A percentile compares a stretch with the other conserved stretches of the same genome.
Conservation (phyloP, 2,113 vertebrate species). For the Bathybates hornii region DNA sequence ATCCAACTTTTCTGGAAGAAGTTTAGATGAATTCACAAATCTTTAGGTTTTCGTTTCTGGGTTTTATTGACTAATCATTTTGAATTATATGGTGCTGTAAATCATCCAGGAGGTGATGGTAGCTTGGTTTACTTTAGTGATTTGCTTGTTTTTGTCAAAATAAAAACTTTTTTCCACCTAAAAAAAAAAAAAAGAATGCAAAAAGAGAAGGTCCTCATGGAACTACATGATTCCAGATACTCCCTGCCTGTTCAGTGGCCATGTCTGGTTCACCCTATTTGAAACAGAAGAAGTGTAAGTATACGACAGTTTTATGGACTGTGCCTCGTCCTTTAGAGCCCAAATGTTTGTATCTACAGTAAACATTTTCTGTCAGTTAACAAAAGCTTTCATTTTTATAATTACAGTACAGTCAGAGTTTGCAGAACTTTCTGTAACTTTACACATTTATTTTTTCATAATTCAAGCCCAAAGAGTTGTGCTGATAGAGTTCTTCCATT, state of each 20-base stretch:
- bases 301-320: not conserved
- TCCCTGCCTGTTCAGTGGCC: not conserved
- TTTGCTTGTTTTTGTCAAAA: not conserved
- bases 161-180: not conserved
- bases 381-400: not conserved
- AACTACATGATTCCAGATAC: not conserved
- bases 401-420: not conserved
- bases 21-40: not conserved
- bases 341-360: not conserved
- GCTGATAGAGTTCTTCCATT: accelerated
- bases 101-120: not conserved
- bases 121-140: not conserved
- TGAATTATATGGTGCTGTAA: accelerated
- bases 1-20: not conserved
- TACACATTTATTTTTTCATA: not conserved
- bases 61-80: not conserved
- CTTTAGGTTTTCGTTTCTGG: not conserved
- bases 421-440: not conserved
- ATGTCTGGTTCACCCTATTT: not conserved
- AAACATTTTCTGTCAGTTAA: not conserved
- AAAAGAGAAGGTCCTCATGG: not conserved
- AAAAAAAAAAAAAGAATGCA: not conserved
- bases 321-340: accelerated
- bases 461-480: not conserved
- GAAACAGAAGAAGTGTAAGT: not conserved